A percentile compares a stretch with the other conserved stretches of the same genome.
Conservation (phyloP, 2,797 vertebrate species). For the Pseudochaenichthys georgianus region DNA sequence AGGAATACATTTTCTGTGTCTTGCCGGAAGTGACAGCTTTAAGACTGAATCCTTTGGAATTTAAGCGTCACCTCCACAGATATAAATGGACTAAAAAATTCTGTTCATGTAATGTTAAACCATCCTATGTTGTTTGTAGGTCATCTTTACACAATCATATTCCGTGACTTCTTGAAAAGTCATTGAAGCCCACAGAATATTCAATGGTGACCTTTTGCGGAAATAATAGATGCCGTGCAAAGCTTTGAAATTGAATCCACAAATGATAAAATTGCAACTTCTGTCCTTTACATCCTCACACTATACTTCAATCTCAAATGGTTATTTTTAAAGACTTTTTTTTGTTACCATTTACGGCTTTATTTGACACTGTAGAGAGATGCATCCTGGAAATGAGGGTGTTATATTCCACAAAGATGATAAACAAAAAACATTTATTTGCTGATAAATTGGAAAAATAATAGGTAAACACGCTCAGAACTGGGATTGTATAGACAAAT, state of each 20-base stretch:
- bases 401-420: too few species aligned
- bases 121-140: too few species aligned
- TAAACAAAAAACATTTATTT: neutral
- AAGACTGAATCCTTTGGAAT: neutral
- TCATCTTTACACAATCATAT: conserved; percentile 3
- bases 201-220: neutral
- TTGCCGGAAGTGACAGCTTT: neutral
- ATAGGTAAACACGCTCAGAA: neutral
- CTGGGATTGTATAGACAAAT: too few species aligned
- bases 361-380: too few species aligned
- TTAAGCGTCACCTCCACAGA: neutral
- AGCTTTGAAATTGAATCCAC: neutral
- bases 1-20: neutral
- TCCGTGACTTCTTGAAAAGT: neutral
- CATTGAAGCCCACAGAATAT: neutral
- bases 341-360: too few species aligned
- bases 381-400: too few species aligned
- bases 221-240: neutral
- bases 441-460: neutral
- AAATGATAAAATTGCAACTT: neutral
- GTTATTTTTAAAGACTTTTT: too few species aligned
- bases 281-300: neutral
- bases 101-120: neutral
- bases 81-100: neutral
- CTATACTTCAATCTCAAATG: too few species aligned